phyloP scores from a whole-genome alignment of 1,140 invertebrate genomes.

The Aradophagus sp. region DNA sequence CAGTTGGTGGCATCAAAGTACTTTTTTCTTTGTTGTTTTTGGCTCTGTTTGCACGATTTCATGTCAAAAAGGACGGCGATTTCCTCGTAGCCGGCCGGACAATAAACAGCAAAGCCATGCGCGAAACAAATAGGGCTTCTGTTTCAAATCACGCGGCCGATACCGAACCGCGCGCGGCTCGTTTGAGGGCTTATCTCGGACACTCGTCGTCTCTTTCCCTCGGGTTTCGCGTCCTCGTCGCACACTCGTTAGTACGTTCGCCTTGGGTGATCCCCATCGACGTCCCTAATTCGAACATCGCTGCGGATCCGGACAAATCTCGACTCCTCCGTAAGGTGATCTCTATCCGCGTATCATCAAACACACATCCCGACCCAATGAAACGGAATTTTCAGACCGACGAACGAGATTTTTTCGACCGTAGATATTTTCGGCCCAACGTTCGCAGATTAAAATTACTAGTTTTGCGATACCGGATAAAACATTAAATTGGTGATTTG shows the following conservation, averaged over 20 bases:
- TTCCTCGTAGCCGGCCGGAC: conserved; percentile 16
- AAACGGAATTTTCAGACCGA: conserved; percentile 4
- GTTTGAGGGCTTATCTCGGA: conserved; percentile 57
- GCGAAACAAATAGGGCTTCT: conserved; percentile 45
- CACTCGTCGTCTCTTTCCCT: conserved; percentile 5
- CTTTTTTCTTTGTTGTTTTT: conserved; percentile 10
- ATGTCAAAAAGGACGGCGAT: conserved; percentile 3
- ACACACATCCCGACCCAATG: neutral
- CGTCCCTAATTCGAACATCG: conserved; percentile 47
- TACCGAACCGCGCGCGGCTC: conserved; percentile 40
- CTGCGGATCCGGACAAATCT: conserved; percentile 37
- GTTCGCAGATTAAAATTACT: too few relatives aligned
- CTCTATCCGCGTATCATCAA: conserved; percentile 4
- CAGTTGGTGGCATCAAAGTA: conserved; percentile 7
- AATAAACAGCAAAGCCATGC: conserved; percentile 49
- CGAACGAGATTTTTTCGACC: too few relatives aligned
- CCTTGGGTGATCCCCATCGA: conserved; percentile 57
- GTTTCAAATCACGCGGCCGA: conserved; percentile 53
- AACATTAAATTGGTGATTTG: too few relatives aligned
- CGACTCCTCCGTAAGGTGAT: conserved; percentile 34
- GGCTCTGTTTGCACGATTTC: conserved; percentile 1
- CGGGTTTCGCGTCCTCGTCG: conserved; percentile 27
- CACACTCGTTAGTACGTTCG: conserved; percentile 47
- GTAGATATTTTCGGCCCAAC: too few relatives aligned
- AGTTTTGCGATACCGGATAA: too few relatives aligned